Evolutionary conservation across 2,888 invertebrate genomes (phyloP), one percentile per base, ranked within the genome.

Genomic region (Deilephila porcellus): DNA sequence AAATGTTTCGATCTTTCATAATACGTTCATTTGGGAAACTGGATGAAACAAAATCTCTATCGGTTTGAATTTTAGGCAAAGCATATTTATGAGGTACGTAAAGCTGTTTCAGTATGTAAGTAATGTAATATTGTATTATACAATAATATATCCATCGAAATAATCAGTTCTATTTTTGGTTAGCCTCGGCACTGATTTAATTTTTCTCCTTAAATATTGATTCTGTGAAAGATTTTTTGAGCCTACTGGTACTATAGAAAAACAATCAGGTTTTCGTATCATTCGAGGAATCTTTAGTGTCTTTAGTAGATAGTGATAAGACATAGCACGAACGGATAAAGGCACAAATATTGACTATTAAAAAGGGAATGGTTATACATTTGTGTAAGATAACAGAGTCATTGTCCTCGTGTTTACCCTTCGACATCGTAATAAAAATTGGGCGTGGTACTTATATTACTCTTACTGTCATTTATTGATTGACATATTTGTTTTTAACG

Each of bases 381-480:
- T 67, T 67, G 52, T 25, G 17, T 29, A 52, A 52, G 67, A 67
- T 67, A 52, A 67, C 45, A 25, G 17, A 67, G 64, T 67, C 45
- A 67, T 52, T 67, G 67, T 29, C 20, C 67, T 45, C 14, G 45
- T 25, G 52, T 67, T 52, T 45, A 45, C 25, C 25, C 37, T 37
- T 45, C n/a, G 14, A 25, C 25, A 67, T 52, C 20, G 67, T 67
- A 25, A 67, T 67, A 67, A 67, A 34, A 67, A 67, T 52, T 67
- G 25, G 52, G 25, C 67, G 25, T n/a, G 34, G 14, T 45, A 67
- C 67, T n/a, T 67, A 45, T 11, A 25, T 67, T 11, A 17, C 37
- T 37, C 52, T 25, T 17, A 52, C 67, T 67, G 67, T 67, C 45
- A 67, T 20, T 52, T 67, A 67, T 67, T 67, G 45, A 20, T 52